Percentiles rank a stretch among this genome's conserved stretches.
phyloP scores from a whole-genome alignment of 2,888 invertebrate species.

The Adineta ricciae region DNA sequence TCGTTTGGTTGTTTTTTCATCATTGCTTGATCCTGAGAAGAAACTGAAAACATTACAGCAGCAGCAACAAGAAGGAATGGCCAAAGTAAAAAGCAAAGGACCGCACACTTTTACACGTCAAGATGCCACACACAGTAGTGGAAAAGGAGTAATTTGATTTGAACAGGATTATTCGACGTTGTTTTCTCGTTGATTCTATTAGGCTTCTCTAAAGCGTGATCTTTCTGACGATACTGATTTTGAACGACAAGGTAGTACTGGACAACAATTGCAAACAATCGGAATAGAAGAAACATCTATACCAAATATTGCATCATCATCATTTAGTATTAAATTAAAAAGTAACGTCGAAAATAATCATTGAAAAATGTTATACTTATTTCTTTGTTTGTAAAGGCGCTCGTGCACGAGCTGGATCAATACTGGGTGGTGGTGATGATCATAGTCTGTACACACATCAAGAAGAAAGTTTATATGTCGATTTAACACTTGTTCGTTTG shows the following conservation, averaged over 20 bases:
- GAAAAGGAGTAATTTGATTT: neutral
- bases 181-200: too few relatives aligned
- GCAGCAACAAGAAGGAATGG: neutral
- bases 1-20: conserved; percentile 79
- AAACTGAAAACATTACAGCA: conserved; percentile 13
- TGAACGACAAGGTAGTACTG: neutral
- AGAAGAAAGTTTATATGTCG: conserved; percentile 24
- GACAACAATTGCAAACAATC: neutral
- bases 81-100: neutral
- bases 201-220: neutral
- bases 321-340: conserved; percentile 12
- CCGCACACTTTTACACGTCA: neutral
- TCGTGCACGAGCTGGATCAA: neutral
- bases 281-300: neutral
- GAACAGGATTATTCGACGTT: neutral
- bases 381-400: neutral
- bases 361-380: neutral
- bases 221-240: conserved; percentile 2
- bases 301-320: neutral
- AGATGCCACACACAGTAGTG: neutral
- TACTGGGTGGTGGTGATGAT: neutral
- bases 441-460: conserved; percentile 17
- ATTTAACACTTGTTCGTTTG: conserved; percentile 57
- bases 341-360: too few relatives aligned
- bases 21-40: conserved; percentile 57